Percentiles rank a stretch among this genome's conserved stretches.
These are phyloP conservation scores for Ploceus nigricollis DNA, from an alignment of 2,113 vertebrate species.

Conservation along the genomic window DNA sequence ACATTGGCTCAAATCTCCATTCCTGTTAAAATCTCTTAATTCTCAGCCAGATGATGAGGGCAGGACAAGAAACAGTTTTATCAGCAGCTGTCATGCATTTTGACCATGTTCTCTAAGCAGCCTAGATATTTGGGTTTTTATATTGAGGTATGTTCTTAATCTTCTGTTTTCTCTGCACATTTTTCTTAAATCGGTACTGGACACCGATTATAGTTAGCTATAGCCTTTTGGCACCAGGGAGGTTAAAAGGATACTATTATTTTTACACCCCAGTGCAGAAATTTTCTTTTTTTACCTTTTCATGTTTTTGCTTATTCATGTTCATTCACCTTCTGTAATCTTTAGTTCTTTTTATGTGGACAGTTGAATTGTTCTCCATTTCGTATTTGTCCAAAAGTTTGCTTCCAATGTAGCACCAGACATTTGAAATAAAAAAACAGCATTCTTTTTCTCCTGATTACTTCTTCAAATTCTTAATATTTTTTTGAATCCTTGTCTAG, in stretches of 20 bases:
- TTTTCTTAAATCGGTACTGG: background rate
- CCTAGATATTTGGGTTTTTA: background rate
- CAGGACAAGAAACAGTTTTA: background rate
- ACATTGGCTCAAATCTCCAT: background rate
- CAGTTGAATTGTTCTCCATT: background rate
- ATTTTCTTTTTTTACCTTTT: background rate
- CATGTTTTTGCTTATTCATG: background rate
- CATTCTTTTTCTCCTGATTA: background rate
- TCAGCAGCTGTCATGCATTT: background rate
- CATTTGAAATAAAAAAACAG: background rate
- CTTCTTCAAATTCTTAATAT: background rate
- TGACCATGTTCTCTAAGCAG: background rate
- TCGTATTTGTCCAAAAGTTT: background rate
- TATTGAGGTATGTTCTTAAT: background rate
- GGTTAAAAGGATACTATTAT: background rate
- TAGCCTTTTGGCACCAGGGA: background rate
- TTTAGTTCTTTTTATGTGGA: background rate
- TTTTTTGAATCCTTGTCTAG: background rate
- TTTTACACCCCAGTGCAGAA: background rate
- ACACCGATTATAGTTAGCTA: background rate
- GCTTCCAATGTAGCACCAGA: background rate
- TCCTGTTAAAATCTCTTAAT: background rate
- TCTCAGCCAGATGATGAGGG: background rate
- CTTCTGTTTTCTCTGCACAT: background rate
- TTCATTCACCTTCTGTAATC: background rate